phyloP scores from a whole-genome alignment of 1,140 invertebrate genomes.

The Zaprionus nigranus region DNA sequence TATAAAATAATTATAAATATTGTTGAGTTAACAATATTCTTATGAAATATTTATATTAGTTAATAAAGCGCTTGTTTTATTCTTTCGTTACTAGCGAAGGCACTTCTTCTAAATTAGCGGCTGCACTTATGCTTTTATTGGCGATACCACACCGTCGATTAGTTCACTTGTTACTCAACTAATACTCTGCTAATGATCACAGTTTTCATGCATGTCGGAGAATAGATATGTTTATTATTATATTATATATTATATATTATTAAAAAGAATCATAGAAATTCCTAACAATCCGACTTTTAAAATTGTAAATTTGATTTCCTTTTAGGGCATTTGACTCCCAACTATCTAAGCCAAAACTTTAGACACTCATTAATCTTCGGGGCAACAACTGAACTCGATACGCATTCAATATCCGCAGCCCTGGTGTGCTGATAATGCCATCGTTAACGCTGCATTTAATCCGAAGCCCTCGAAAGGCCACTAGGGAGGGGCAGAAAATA shows the following conservation, averaged over 20 bases:
- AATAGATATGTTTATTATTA: no score
- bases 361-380: slow-evolving; percentile 13
- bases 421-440: slow-evolving; percentile 14
- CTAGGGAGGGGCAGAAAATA: slow-evolving; percentile 36
- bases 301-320: no score
- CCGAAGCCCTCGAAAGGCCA: slow-evolving; percentile 29
- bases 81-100: background rate
- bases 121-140: background rate
- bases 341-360: background rate
- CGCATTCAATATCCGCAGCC: slow-evolving; percentile 38
- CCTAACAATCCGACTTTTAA: no score
- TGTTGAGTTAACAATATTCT: background rate
- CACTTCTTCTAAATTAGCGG: background rate
- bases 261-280: no score
- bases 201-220: no score
- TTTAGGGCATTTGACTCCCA: no score
- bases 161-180: background rate
- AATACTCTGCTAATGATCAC: background rate
- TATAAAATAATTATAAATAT: background rate
- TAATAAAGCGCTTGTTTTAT: background rate
- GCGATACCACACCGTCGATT: background rate
- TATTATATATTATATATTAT: no score
- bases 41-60: background rate
- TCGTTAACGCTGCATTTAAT: slow-evolving; percentile 44
- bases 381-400: slow-evolving; percentile 23